Percentiles rank a stretch among this genome's conserved stretches.
Conservation (phyloP, 1,140 invertebrate genomes). For the Potamilus streckersoni region DNA sequence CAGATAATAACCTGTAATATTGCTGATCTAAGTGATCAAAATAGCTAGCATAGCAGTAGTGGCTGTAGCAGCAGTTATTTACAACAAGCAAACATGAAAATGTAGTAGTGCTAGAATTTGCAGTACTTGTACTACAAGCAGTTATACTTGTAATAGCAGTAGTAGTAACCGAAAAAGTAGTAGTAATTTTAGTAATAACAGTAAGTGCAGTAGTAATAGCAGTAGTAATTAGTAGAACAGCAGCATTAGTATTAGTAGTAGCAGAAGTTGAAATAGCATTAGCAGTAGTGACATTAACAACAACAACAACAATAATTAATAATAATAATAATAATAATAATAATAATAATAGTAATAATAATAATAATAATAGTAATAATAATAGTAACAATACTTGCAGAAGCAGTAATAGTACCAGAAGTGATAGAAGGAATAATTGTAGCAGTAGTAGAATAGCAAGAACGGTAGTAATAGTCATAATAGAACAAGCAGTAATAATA, state of each 20-base stretch:
- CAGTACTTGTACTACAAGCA: not conserved
- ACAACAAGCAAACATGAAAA: not conserved
- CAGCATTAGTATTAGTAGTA: not conserved
- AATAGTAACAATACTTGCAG: slow-evolving; percentile 11
- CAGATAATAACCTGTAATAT: no score
- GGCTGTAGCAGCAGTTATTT: no score
- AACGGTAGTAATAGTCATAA: slow-evolving; percentile 15
- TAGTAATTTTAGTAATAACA: not conserved
- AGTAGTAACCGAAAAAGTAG: not conserved
- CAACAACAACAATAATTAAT: slow-evolving; percentile 6
- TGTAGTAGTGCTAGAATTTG: not conserved
- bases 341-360: slow-evolving; percentile 22
- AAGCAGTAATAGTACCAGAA: slow-evolving; percentile 10
- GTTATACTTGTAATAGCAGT: not conserved
- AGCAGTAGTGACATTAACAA: not conserved
- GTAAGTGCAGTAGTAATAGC: not conserved
- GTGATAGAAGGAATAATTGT: slow-evolving; percentile 19
- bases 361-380: slow-evolving; percentile 20
- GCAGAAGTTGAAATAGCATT: not conserved
- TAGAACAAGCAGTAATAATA: not conserved
- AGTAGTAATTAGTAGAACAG: not conserved
- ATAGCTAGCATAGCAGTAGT: no score
- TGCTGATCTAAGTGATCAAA: no score
- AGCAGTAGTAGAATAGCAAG: slow-evolving; percentile 1
- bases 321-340: slow-evolving; percentile 12